These are phyloP conservation scores for Drosophila ficusphila DNA, from an alignment of 1,140 invertebrate genomes.

Conservation along the genomic window DNA sequence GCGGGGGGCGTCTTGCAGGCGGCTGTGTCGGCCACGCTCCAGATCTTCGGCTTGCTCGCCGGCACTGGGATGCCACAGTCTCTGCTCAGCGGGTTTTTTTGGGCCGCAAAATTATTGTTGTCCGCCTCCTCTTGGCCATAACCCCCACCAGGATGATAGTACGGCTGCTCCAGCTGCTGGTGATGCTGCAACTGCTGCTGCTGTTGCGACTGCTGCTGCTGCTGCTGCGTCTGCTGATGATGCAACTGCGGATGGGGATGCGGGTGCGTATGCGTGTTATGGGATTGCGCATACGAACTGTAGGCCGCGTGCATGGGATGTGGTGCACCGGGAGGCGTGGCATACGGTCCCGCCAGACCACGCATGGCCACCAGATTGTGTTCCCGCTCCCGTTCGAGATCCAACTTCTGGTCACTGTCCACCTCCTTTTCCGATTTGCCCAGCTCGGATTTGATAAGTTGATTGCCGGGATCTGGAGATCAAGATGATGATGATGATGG, in stretches of 20 bases:
- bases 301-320: slow-evolving; percentile 60
- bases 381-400: slow-evolving; percentile 86
- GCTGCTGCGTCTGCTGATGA: slow-evolving; percentile 47
- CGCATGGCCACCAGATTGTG: slow-evolving; percentile 84
- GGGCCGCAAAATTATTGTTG: slow-evolving; percentile 88
- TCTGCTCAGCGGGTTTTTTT: slow-evolving; percentile 85
- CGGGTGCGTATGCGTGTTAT: slow-evolving; percentile 45
- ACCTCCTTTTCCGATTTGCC: slow-evolving; percentile 85
- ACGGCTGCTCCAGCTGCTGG: slow-evolving; percentile 32
- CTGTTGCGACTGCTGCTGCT: slow-evolving; percentile 39
- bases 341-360: slow-evolving; percentile 58
- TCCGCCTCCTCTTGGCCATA: slow-evolving; percentile 86
- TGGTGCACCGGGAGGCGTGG: slow-evolving; percentile 41
- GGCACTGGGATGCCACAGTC: slow-evolving; percentile 94
- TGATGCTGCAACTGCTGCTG: slow-evolving; percentile 21
- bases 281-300: slow-evolving; percentile 56
- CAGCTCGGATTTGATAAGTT: slow-evolving; percentile 86
- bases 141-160: slow-evolving; percentile 67
- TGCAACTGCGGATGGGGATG: slow-evolving; percentile 50
- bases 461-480: slow-evolving; percentile 67
- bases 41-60: slow-evolving; percentile 98
- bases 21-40: slow-evolving; percentile 97
- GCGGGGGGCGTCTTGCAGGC: slow-evolving; percentile 96
- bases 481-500: slow-evolving; percentile 8
- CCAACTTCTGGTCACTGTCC: slow-evolving; percentile 85